phyloP scores from a whole-genome alignment of 1,140 invertebrate species.

The Rhyacophila brunnea region DNA sequence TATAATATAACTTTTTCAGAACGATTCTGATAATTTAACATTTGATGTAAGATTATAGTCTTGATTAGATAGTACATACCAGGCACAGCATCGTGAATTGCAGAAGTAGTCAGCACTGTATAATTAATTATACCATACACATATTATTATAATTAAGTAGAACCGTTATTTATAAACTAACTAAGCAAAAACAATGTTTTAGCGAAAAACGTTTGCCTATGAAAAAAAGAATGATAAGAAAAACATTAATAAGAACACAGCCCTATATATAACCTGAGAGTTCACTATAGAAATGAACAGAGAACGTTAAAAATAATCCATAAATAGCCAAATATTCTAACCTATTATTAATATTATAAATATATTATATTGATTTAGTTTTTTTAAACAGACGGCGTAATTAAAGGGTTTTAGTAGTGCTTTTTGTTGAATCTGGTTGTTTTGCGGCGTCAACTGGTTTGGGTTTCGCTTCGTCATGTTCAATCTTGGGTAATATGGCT shows the following conservation, averaged over 20 bases:
- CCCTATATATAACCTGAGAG: conserved; percentile 1
- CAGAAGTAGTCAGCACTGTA: too few relatives aligned
- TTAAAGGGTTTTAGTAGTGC: conserved; percentile 25
- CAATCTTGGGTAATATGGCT: conserved; percentile 27
- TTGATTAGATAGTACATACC: too few relatives aligned
- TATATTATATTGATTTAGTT: background rate
- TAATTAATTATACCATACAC: too few relatives aligned
- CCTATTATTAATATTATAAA: background rate
- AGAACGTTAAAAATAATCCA: conserved; percentile 3
- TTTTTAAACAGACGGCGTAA: background rate
- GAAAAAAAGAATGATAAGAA: too few relatives aligned
- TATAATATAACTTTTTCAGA: too few relatives aligned
- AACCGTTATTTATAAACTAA: too few relatives aligned
- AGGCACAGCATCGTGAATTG: too few relatives aligned
- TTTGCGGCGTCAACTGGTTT: conserved; percentile 16
- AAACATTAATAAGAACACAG: conserved; percentile 9
- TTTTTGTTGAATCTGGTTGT: conserved; percentile 12
- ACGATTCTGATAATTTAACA: too few relatives aligned
- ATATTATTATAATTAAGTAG: too few relatives aligned
- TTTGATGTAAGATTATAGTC: too few relatives aligned
- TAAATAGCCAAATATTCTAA: background rate
- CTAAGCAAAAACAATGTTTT: too few relatives aligned
- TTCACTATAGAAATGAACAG: conserved; percentile 3
- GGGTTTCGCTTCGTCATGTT: conserved; percentile 15
- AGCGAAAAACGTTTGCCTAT: too few relatives aligned